Conservation (phyloP, 2,888 invertebrate species). For the Spisula solida region DNA sequence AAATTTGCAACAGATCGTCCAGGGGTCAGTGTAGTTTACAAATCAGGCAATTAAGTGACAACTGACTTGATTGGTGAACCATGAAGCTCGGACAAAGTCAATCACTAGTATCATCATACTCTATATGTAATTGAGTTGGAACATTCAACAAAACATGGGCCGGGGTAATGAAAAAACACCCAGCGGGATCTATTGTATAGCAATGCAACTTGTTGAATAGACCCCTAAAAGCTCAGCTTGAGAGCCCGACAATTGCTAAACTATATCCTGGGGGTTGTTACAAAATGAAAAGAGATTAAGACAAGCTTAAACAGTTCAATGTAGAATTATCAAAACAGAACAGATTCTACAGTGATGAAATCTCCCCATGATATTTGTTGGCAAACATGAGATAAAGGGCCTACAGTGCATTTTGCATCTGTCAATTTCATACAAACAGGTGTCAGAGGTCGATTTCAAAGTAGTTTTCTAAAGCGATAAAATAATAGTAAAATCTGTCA, state of each 20-base stretch:
- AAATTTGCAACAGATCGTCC: conserved; percentile 23
- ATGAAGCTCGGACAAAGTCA: conserved; percentile 36
- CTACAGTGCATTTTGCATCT: neutral
- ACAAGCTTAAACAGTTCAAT: conserved; percentile 18
- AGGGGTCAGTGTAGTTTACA: conserved; percentile 33
- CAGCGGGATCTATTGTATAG: conserved; percentile 54
- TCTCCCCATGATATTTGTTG: neutral
- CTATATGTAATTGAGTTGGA: conserved; percentile 53
- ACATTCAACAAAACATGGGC: conserved; percentile 36
- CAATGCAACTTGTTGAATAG: conserved; percentile 45
- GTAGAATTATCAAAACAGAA: conserved; percentile 7
- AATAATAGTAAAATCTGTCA: conserved; percentile 24
- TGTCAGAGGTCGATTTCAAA: conserved; percentile 24
- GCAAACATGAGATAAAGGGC: neutral
- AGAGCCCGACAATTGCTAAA: neutral
- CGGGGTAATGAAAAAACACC: conserved; percentile 35
- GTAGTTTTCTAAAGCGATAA: neutral
- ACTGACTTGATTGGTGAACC: conserved; percentile 32
- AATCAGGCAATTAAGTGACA: conserved; percentile 23
- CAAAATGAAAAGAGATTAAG: neutral
- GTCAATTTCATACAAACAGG: conserved; percentile 6
- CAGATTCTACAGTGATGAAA: conserved; percentile 4
- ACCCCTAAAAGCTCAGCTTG: conserved; percentile 13
- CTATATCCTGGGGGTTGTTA: neutral
- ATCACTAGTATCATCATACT: conserved; percentile 34